Base-by-base conservation (phyloP, 1,140 invertebrate genomes). In the Aphis gossypii region DNA sequence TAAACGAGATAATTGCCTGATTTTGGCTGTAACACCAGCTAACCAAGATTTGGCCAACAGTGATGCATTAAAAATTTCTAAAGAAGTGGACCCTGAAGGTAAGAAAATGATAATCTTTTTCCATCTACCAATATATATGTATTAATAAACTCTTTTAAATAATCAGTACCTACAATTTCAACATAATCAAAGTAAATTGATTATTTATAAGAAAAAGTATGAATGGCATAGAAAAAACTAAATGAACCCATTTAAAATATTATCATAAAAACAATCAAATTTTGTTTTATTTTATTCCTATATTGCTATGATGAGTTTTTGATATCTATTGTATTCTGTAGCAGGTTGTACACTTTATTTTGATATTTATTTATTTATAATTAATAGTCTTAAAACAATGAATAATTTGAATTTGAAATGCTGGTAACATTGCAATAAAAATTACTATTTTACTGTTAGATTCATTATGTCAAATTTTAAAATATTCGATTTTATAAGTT, bases 11-110 rank as follows among this genome's bases (percentile, higher is more conserved):
- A 99, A 98, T 94, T 99, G 98, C 95, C 96, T 99, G 68, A 99
- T 99, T 95, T 96, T 99, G 94, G 98, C 99, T 93, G 98, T 99
- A n/a, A 99, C 99, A 30, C 98, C 98, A 86, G 98, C 98, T 93
- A 99, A 99, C 95, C 98, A 98, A 93, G 98, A 99, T 96, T 96
- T 99, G 95, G 99, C 99, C 76, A 99, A 99, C 95, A 99, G 98
- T 92, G 99, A 99, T 96, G 99, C 98, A 92, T 96, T 99, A 9
- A 99, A 99, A 96, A 96, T 99, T 95, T 98, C 98, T 95, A 99
- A 99, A 96, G 98, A 99, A 96, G 98, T 99, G 56, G 99, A 99
- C 96, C 97, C 97, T 35, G 98, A 99, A 97, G 98, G 98, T 97
- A 95, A 94, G 94, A 86, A 86, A 41, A 25, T 82, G 18, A 54